phyloP scores from a whole-genome alignment of 2,888 invertebrate species.

The Synergus itoensis region DNA sequence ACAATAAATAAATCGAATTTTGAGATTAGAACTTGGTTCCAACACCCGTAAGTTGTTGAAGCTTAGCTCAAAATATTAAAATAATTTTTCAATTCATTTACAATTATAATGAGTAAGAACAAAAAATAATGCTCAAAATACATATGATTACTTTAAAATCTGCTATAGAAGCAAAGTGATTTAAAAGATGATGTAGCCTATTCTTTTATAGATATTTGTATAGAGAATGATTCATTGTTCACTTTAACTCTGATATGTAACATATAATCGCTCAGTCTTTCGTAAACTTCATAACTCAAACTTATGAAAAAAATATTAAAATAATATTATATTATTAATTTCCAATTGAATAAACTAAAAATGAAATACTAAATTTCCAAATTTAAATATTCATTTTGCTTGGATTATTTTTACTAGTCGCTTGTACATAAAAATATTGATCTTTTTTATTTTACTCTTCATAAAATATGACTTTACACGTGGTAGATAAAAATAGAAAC shows the following conservation, averaged over 20 bases:
- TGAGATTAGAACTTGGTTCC: too few relatives aligned
- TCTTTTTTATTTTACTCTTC: neutral
- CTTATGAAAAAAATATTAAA: neutral
- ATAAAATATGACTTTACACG: constrained; percentile 7
- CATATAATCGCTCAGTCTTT: neutral
- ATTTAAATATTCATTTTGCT: neutral
- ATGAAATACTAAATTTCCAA: neutral
- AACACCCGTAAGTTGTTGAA: too few relatives aligned
- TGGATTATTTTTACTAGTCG: neutral
- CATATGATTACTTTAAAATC: neutral
- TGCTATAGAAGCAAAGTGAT: neutral
- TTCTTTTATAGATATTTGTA: constrained; percentile 19
- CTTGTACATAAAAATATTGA: neutral
- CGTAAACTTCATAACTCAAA: neutral
- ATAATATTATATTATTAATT: neutral
- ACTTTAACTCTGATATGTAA: constrained; percentile 1
- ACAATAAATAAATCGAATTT: too few relatives aligned
- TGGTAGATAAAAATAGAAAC: constrained; percentile 13
- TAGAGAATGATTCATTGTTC: constrained; percentile 18
- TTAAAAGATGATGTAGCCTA: neutral
- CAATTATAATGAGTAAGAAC: neutral
- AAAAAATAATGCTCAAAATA: neutral
- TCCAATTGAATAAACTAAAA: neutral
- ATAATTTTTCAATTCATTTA: neutral
- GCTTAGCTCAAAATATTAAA: too few relatives aligned